Percentiles rank a stretch among this genome's conserved stretches.
Evolutionary conservation across 2,113 vertebrate genomes (phyloP).

Genomic region (Sinocyclocheilus maitianheensis): DNA sequence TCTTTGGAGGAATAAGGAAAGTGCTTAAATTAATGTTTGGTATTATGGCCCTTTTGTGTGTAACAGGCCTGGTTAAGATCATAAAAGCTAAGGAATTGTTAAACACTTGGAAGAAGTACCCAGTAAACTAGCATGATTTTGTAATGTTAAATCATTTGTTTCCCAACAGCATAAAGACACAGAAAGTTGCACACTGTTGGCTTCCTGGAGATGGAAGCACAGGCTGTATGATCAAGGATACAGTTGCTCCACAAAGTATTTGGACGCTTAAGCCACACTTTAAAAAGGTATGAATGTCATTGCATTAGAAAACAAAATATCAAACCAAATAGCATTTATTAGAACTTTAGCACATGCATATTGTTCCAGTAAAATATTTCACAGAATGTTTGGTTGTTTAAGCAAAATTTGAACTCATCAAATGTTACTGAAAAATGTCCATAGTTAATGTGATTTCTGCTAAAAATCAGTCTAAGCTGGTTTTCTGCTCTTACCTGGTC

Average conservation of each 20-base stretch:
- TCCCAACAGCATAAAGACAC: background rate
- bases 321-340: background rate
- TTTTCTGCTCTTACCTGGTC: too few relatives aligned
- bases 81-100: slow-evolving; percentile 27
- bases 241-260: background rate
- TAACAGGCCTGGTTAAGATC: slow-evolving; percentile 55
- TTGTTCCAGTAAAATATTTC: background rate
- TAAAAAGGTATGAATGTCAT: background rate
- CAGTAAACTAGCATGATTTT: background rate
- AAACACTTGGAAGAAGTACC: slow-evolving; percentile 3
- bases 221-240: background rate
- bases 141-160: background rate
- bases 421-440: too few relatives aligned
- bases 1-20: slow-evolving; percentile 7
- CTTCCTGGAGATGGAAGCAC: slow-evolving; percentile 16
- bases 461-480: too few relatives aligned
- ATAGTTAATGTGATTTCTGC: too few relatives aligned
- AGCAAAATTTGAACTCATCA: too few relatives aligned
- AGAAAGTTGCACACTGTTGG: background rate
- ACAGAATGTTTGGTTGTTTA: too few relatives aligned
- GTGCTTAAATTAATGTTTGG: slow-evolving; percentile 14
- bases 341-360: background rate
- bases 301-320: background rate
- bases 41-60: background rate
- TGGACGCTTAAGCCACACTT: background rate